Percentiles rank a stretch among this genome's conserved stretches.
These are phyloP conservation scores for Pandemis heparana DNA, from an alignment of 2,888 invertebrate genomes.

Conservation along the genomic window DNA sequence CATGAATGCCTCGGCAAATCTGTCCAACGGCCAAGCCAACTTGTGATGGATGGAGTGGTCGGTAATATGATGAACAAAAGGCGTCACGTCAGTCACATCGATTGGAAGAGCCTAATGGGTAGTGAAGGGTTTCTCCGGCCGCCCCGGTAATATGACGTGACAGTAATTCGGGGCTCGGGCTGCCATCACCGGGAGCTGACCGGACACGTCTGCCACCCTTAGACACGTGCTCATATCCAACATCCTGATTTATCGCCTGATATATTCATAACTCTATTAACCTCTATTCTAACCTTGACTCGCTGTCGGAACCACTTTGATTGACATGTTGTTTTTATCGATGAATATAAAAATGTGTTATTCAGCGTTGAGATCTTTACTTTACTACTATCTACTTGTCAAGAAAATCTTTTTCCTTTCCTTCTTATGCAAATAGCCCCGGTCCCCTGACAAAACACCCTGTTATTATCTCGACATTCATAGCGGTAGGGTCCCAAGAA, in stretches of 20 bases:
- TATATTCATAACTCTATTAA: conserved; percentile 11
- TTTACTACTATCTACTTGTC: conserved; percentile 24
- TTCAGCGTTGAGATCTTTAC: conserved; percentile 13
- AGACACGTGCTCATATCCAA: conserved; percentile 15
- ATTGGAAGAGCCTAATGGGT: conserved; percentile 61
- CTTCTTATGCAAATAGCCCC: conserved; percentile 31
- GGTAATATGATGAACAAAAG: conserved; percentile 57
- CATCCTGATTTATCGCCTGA: conserved; percentile 32
- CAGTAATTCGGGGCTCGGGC: conserved; percentile 34
- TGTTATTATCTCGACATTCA: conserved; percentile 28
- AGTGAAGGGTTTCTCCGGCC: conserved; percentile 61
- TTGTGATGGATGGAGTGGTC: conserved; percentile 54
- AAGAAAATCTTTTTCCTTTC: conserved; percentile 30
- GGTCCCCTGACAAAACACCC: conserved; percentile 27
- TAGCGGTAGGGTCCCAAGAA: conserved; percentile 22
- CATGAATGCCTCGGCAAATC: conserved; percentile 21
- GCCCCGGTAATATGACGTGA: conserved; percentile 35
- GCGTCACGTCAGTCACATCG: conserved; percentile 56
- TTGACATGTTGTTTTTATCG: conserved; percentile 33
- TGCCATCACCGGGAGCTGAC: conserved; percentile 22
- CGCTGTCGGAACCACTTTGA: conserved; percentile 25
- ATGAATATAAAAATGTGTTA: conserved; percentile 32
- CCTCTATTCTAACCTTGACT: conserved; percentile 21
- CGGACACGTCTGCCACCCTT: conserved; percentile 25
- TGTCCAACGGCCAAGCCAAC: conserved; percentile 33